phyloP scores from a whole-genome alignment of 2,113 vertebrate species.

The Serinus canaria region DNA sequence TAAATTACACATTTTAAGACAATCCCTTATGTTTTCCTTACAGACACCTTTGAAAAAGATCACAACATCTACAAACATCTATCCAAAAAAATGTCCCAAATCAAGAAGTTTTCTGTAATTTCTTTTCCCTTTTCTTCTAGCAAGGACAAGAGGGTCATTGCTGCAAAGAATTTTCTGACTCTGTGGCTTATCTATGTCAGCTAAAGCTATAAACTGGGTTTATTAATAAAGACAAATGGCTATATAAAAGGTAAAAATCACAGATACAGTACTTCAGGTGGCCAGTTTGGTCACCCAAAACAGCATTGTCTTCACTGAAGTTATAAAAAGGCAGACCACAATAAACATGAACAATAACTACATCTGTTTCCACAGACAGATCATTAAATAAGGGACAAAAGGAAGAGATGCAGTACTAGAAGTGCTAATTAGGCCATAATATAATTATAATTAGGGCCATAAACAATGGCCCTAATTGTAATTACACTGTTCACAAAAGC shows the following conservation, averaged over 20 bases:
- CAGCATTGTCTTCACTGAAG: background rate
- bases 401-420: background rate
- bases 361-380: background rate
- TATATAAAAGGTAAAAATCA: background rate
- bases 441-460: background rate
- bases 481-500: background rate
- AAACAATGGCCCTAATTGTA: background rate
- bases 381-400: background rate
- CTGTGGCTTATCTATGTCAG: background rate
- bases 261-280: background rate
- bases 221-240: background rate
- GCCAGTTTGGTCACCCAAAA: background rate
- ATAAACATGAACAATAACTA: background rate
- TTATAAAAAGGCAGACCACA: background rate
- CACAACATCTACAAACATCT: background rate
- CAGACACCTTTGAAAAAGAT: background rate
- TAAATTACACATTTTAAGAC: background rate
- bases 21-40: background rate
- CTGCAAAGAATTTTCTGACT: background rate
- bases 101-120: background rate
- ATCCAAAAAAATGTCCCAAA: background rate
- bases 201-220: background rate
- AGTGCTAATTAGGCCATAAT: background rate
- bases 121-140: background rate
- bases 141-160: background rate